Evolutionary conservation across 1,140 invertebrate species (phyloP), one percentile per base, ranked within the genome.

Genomic region (Orussus abietinus): DNA sequence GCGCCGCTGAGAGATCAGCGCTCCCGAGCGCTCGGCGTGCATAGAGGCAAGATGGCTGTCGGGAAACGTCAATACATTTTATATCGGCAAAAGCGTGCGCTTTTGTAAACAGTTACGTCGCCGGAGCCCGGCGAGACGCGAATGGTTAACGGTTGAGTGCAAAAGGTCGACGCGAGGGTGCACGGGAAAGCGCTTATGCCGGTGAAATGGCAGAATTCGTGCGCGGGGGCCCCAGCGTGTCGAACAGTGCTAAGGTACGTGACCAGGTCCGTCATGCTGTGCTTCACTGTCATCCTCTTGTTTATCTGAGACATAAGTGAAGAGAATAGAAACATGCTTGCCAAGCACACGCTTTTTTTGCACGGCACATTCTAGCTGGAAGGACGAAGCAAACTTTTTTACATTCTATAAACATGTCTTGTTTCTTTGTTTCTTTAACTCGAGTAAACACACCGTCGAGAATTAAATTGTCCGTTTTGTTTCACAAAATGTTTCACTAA

Each of bases 191-290:
- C 31, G 51, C 48, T 49, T 45, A 52, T 57, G 54, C 42, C 33
- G 42, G 38, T 40, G 59, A 51, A 62, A 79, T 79, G 77, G 77
- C 77, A 54, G 77, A 78, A 62, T 78, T 79, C 51, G 75, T 79
- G 30, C 67, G 77, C 45, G 76, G 76, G 49, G 75, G 75, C 36
- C 71, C 75, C 25, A 76, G 74, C 45, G 66, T 77, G 31, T 72
- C 62, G 35, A 74, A 61, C 53, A 74, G 51, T 60, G 54, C 64
- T 45, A 77, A 78, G 70, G 74, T 71, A 66, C 17, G 44, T 48
- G 38, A 32, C 13, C 56, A 29, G 67, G 63, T 57, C 38, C 66
- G 12, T 28, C 25, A 28, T 10, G 12, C 12, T 28, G 12, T 28
- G n/a, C n/a, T n/a, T n/a, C n/a, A n/a, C n/a, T n/a, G n/a, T n/a